Evolutionary conservation across 2,113 vertebrate genomes (phyloP), one percentile per base, ranked within the genome.

Genomic region (Cromileptes altivelis): DNA sequence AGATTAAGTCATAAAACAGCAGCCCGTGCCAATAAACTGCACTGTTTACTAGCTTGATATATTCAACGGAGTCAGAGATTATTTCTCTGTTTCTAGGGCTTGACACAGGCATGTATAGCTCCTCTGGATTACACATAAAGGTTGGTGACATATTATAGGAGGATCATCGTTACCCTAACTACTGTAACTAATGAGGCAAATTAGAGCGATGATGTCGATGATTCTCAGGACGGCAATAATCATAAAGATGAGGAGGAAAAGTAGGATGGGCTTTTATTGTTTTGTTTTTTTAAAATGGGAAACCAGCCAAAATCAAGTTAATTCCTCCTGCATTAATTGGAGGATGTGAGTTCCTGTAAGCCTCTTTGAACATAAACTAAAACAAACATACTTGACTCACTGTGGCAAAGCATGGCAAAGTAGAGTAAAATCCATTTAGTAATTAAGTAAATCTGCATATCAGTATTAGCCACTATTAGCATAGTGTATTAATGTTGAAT

Each of bases 361-460:
- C 91, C 88, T 86, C 90, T 91, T 86, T 90, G 58, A 91, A 91
- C 88, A 79, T 79, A 90, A 91, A 90, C 82, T 89, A 92, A 89
- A 93, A 92, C 89, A 92, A 95, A 94, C 87, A 92, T 65, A 92
- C 89, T 94, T 91, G 88, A 93, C 89, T 91, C 81, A 79, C 82
- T 88, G 82, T 77, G 85, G 87, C 86, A 86, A 88, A 89, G 82
- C 86, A 87, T 81, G 61, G 87, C 83, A 84, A 89, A 91, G 85
- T 57, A 25, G 90, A 91, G 85, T 86, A 89, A 93, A 94, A 94
- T 88, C 90, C 89, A 90, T 85, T 94, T 93, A 85, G 86, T 95
- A 93, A 94, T 94, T 93, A 93, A 91, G 86, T 88, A 93, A 95
- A 95, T 94, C 93, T 94, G 92, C 94, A 95, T 94, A 94, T 94